These are phyloP conservation scores for Wasmannia auropunctata DNA, from an alignment of 1,140 invertebrate genomes.

Conservation along the genomic window DNA sequence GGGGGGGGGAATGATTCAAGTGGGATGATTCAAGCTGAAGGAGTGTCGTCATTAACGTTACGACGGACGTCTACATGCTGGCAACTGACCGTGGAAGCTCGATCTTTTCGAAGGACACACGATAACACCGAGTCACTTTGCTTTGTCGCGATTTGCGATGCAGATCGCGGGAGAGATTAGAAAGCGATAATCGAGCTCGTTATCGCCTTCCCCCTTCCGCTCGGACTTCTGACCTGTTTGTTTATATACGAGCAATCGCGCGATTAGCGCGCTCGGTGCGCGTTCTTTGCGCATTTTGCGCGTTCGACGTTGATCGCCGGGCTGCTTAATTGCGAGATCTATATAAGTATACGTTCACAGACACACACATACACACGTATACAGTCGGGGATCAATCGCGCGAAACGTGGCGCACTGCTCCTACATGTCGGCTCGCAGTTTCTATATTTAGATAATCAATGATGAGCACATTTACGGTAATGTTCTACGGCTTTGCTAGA, in stretches of 20 bases:
- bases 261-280: not conserved
- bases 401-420: constrained; percentile 33
- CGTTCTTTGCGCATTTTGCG: not conserved
- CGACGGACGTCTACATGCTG: not conserved
- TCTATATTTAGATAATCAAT: constrained; percentile 77
- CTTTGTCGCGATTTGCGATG: not conserved
- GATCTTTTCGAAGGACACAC: not conserved
- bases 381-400: constrained; percentile 60
- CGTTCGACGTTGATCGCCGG: not conserved
- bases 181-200: not conserved
- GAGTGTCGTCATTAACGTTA: not conserved
- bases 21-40: not conserved
- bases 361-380: not conserved
- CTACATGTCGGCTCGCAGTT: constrained; percentile 60
- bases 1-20: too few relatives aligned
- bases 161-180: not conserved
- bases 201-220: not conserved
- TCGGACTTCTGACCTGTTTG: not conserved
- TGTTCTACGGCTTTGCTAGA: constrained; percentile 56
- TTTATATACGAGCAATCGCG: not conserved
- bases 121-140: constrained; percentile 3
- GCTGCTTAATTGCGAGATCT: constrained; percentile 34
- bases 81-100: not conserved
- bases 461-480: constrained; percentile 69
- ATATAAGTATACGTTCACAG: not conserved